Base-by-base conservation (phyloP, 2,888 invertebrate species). In the Euplagia quadripunctaria region DNA sequence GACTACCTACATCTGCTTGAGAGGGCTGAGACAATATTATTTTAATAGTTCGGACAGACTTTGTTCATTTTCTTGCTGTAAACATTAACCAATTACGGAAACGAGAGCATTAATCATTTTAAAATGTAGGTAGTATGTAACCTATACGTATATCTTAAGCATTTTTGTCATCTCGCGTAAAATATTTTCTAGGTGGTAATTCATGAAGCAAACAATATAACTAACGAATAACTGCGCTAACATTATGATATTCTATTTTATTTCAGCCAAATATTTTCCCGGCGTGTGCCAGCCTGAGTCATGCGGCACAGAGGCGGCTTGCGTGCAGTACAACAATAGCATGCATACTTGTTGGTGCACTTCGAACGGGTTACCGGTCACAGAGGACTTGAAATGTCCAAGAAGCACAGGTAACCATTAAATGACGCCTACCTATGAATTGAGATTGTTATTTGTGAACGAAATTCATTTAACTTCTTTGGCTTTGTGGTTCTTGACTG, bases 261-360 rank as follows among this genome's bases (percentile, higher is more conserved):
- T 91, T 89, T 42, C 89, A 92, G 93, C 85, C 66, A 89, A 85
- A 75, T 88, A 88, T 71, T 89, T 90, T 71, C 82, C 86, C 46
- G 96, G 96, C 0, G 85, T 89, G 41, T 97, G 96, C 82, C 89
- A 90, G 71, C 91, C 93, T 5, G 94, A 94, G 16, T 96, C 96
- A 63, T 97, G 97, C 84, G 96, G 96, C 1, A 94, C 92, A 58
- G 97, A 97, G 81, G 97, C 97, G 0, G 97, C 97, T 0, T 97
- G 97, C 85, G 91, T 94, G 73, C 94, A 91, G 80, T 88, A 93
- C 70, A 96, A 96, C 76, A 91, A 91, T 74, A 92, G 93, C 66
- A 94, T 94, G 8, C 96, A 97, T 85, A 96, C 94, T 69, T 97
- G 97, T 87, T 92, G 97, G 7, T 97, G 97, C 87, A 97, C 97